phyloP scores from a whole-genome alignment of 1,140 invertebrate species.

The Eriocheir sinensis region DNA sequence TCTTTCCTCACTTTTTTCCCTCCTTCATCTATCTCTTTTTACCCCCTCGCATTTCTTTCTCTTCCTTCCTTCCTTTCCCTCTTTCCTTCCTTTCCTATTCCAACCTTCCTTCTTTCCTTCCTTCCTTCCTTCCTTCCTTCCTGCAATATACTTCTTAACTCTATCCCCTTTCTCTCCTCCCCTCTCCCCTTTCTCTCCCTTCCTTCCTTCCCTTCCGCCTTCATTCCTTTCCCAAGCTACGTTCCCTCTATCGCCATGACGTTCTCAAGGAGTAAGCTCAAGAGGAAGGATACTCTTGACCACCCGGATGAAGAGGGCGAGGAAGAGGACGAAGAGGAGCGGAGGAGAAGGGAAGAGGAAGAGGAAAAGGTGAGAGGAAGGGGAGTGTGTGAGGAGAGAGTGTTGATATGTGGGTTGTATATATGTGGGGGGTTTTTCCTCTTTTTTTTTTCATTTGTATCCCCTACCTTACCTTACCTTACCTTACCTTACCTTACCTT shows the following conservation, averaged over 20 bases:
- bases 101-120: not conserved
- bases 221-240: not conserved
- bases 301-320: not conserved
- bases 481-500: too few relatives aligned
- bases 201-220: not conserved
- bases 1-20: too few relatives aligned
- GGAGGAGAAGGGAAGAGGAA: not conserved
- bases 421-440: too few relatives aligned
- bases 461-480: too few relatives aligned
- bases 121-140: not conserved
- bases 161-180: not conserved
- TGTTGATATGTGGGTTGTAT: too few relatives aligned
- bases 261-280: not conserved
- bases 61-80: not conserved
- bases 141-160: too few relatives aligned
- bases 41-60: not conserved
- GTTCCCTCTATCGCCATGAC: not conserved
- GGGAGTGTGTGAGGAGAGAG: not conserved
- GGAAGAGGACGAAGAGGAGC: conserved; percentile 2
- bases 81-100: not conserved
- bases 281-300: not conserved
- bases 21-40: too few relatives aligned
- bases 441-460: too few relatives aligned
- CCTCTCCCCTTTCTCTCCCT: not conserved
- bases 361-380: not conserved